Percentiles rank a stretch among this genome's conserved stretches.
Conservation (phyloP, 2,888 invertebrate species). For the Latheticus oryzae region DNA sequence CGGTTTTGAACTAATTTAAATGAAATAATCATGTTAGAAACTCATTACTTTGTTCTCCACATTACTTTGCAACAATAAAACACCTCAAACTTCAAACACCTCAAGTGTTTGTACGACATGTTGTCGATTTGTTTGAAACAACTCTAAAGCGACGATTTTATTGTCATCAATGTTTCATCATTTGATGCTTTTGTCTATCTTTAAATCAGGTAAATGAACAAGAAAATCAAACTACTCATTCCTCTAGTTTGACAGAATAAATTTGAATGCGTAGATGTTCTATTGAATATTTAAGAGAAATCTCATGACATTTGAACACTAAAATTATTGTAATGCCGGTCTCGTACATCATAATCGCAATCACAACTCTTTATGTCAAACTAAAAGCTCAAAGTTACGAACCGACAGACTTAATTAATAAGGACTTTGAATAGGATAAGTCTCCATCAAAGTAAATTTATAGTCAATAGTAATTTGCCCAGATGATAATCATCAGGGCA, state of each 20-base stretch:
- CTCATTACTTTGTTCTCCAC: no score
- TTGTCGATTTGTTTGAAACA: constrained; percentile 9
- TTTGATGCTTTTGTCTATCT: constrained; percentile 27
- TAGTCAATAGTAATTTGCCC: constrained; percentile 35
- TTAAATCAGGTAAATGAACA: constrained; percentile 26
- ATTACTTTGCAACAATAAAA: neutral
- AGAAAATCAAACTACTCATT: constrained; percentile 31
- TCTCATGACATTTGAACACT: constrained; percentile 3
- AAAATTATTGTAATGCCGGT: constrained; percentile 8
- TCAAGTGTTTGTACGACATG: no score
- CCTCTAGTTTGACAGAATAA: constrained; percentile 28
- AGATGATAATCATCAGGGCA: constrained; percentile 32
- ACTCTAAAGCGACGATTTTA: constrained; percentile 28
- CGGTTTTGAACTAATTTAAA: no score
- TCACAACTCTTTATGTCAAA: constrained; percentile 35
- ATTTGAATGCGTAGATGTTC: constrained; percentile 29
- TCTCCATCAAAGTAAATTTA: constrained; percentile 36
- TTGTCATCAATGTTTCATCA: constrained; percentile 35
- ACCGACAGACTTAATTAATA: constrained; percentile 37
- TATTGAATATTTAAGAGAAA: constrained; percentile 17
- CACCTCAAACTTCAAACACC: no score
- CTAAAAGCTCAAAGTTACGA: constrained; percentile 33
- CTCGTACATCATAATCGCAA: constrained; percentile 36
- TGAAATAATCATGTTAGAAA: no score
- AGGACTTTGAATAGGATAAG: constrained; percentile 35